Conservation (phyloP, 2,888 invertebrate genomes). For the Brassicogethes aeneus region DNA sequence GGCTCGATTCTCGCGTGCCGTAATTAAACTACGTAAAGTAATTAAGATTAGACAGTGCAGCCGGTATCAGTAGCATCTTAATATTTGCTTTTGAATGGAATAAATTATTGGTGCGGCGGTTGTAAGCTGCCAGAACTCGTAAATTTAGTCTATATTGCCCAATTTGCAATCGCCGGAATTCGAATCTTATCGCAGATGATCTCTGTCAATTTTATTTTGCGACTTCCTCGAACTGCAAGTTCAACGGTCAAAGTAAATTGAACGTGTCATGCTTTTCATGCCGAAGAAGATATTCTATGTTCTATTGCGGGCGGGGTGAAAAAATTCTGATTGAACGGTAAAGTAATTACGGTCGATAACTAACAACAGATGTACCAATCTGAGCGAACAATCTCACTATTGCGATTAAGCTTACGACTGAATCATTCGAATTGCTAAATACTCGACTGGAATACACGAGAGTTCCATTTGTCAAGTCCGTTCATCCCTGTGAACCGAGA, state of each 20-base stretch:
- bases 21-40: conserved; percentile 36
- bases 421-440: conserved; percentile 30
- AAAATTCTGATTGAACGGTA: too few relatives aligned
- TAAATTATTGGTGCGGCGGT: conserved; percentile 34
- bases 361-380: neutral
- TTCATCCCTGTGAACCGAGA: conserved; percentile 5
- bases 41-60: conserved; percentile 35
- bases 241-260: too few relatives aligned
- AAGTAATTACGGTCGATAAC: neutral
- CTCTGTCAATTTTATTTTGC: too few relatives aligned
- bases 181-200: conserved; percentile 24
- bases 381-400: conserved; percentile 18
- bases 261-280: too few relatives aligned
- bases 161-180: conserved; percentile 31
- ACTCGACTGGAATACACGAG: conserved; percentile 26
- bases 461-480: conserved; percentile 33
- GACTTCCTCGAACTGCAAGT: too few relatives aligned
- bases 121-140: conserved; percentile 29
- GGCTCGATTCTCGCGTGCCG: neutral
- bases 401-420: conserved; percentile 22
- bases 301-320: too few relatives aligned
- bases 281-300: too few relatives aligned
- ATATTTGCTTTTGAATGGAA: conserved; percentile 34
- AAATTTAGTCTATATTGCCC: conserved; percentile 27
- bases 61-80: conserved; percentile 35